A percentile compares a stretch with the other conserved stretches of the same genome.
Conservation (phyloP, 2,888 invertebrate species). For the Heliconius sara region DNA sequence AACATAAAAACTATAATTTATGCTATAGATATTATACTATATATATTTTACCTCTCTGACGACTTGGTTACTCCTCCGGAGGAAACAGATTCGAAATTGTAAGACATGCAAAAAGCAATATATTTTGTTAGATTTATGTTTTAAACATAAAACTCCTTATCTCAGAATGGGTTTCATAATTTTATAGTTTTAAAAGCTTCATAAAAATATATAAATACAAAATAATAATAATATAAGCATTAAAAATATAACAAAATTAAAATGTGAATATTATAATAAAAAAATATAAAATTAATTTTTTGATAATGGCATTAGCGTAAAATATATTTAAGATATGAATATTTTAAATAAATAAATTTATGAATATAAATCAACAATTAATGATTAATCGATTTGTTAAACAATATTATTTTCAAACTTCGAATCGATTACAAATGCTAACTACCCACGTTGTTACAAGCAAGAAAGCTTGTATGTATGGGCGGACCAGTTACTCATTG, state of each 20-base stretch:
- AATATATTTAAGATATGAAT: neutral
- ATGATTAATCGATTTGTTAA: neutral
- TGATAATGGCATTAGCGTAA: neutral
- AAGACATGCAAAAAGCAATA: slow-evolving; percentile 88
- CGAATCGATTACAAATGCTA: slow-evolving; percentile 46
- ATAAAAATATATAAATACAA: neutral
- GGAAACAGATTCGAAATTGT: slow-evolving; percentile 87
- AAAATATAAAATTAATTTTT: neutral
- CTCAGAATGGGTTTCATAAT: neutral
- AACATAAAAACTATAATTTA: neutral
- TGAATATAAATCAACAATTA: neutral
- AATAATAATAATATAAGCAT: neutral
- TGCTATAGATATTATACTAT: slow-evolving; percentile 44
- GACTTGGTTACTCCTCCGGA: slow-evolving; percentile 86
- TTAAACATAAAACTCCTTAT: slow-evolving; percentile 42
- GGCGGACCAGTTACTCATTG: slow-evolving; percentile 68
- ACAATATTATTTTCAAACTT: neutral
- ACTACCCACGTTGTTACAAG: slow-evolving; percentile 59
- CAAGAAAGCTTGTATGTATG: slow-evolving; percentile 56
- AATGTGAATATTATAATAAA: neutral
- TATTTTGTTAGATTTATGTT: slow-evolving; percentile 73
- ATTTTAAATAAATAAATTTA: neutral
- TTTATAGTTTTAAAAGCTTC: slow-evolving; percentile 10
- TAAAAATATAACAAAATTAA: neutral
- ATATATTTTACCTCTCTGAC: slow-evolving; percentile 80